These are phyloP conservation scores for Anhinga anhinga DNA, from an alignment of 2,113 vertebrate genomes.

Conservation along the genomic window DNA sequence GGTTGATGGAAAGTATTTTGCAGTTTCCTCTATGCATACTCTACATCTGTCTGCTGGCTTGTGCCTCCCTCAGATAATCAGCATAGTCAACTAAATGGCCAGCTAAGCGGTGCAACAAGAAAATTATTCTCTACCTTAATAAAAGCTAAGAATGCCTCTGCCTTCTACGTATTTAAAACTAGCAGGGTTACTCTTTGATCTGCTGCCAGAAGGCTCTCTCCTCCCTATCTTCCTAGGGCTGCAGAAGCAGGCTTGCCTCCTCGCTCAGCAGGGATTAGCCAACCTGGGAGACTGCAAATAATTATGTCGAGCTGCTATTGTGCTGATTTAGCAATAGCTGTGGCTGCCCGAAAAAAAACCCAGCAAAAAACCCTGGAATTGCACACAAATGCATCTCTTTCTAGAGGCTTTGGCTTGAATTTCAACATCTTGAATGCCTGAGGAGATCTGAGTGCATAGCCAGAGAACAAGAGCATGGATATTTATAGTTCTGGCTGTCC, in stretches of 20 bases:
- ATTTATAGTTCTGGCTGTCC: background rate
- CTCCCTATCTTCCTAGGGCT: background rate
- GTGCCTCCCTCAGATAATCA: background rate
- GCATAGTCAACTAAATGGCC: background rate
- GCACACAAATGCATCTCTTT: background rate
- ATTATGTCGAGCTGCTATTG: background rate
- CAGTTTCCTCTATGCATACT: background rate
- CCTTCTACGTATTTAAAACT: background rate
- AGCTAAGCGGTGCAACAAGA: background rate
- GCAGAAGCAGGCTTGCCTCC: background rate
- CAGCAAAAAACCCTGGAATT: background rate
- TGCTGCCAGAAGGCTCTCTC: background rate
- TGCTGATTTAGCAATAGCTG: background rate
- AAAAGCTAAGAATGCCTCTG: background rate
- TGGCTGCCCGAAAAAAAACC: background rate
- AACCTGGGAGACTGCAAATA: background rate
- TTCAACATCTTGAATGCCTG: background rate
- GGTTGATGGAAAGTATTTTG: background rate
- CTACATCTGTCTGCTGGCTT: background rate
- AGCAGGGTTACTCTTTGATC: background rate
- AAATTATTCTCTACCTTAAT: background rate
- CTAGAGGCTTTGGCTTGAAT: background rate
- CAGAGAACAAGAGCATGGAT: accelerated
- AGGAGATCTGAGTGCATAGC: background rate
- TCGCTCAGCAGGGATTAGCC: background rate